Conservation (phyloP, 92 coral and sea anemone species). For the Pocillopora grandis region DNA sequence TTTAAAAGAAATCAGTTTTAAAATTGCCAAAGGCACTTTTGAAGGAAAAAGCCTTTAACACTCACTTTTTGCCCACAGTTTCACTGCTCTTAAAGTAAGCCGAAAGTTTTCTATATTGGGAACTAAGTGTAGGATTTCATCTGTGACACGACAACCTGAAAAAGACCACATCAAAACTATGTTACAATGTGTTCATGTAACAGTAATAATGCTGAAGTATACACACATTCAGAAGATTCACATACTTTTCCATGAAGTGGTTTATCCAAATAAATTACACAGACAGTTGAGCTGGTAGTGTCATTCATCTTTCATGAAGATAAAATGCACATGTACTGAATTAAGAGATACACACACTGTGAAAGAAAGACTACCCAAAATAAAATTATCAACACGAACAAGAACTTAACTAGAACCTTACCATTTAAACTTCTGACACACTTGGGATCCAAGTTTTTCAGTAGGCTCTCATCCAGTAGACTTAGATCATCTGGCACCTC, state of each 20-base stretch:
- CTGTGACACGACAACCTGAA: conserved; percentile 94
- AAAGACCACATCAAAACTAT: neutral
- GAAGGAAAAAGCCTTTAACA: neutral
- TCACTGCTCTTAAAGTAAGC: conserved; percentile 83
- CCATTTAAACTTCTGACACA: conserved; percentile 97
- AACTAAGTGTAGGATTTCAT: conserved; percentile 91
- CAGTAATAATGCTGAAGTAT: neutral
- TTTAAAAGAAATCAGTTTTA: neutral
- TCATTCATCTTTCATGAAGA: no score
- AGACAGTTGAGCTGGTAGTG: no score
- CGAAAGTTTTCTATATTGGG: conserved; percentile 91
- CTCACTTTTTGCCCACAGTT: conserved; percentile 99
- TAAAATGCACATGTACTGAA: no score
- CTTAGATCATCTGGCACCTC: conserved; percentile 91
- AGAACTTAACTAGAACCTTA: conserved; percentile 6
- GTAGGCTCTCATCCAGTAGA: conserved; percentile 82
- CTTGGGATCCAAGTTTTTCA: conserved; percentile 87
- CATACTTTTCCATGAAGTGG: no score
- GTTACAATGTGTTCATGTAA: neutral
- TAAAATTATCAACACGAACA: neutral
- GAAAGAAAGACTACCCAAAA: no score
- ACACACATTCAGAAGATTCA: no score
- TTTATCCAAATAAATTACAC: no score
- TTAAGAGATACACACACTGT: no score
- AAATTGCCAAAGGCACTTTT: no score